Evolutionary conservation across 2,797 vertebrate species (phyloP), one percentile per base, ranked within the genome.

Genomic region (Peromyscus aztecus): DNA sequence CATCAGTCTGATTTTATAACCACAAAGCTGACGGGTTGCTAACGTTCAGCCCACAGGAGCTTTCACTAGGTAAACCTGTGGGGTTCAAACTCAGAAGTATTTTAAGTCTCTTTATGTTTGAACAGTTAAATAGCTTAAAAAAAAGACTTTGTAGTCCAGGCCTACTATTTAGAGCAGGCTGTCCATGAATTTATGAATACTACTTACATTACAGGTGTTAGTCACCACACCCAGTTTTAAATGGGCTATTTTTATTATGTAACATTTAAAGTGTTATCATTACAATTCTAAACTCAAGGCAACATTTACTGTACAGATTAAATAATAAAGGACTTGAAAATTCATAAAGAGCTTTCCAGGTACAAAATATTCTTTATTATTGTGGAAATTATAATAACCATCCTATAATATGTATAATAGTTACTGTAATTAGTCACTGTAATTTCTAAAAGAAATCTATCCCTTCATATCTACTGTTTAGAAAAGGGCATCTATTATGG

Each of bases 1-100:
- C 43, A 52, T n/a, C 7, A 43, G 49, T 93, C 77, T 94, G 89
- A 75, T 71, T 94, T 90, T 76, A 88, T 75, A 83, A 95, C 75
- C 46, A 67, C 49, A 94, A 92, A 40, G n/a, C 27, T 83, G 92
- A 55, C 87, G 16, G 27, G 23, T 13, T 23, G 13, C 23, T 88
- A 67, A 37, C 19, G 52, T 83, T n/a, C 81, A 55, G 59, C 75
- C 82, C 87, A 94, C 29, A 85, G 77, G 73, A 46, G 24, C n/a
- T 85, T 91, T 92, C 27, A 21, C 55, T 49, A 90, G 90, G n/a
- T 73, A 75, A 80, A 52, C 9, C 49, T 88, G 17, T 81, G 81
- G 5, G 94, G 19, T 76, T 76, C 78, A 94, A 81, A 43, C 24
- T 82, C 87, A 85, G 90, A n/a, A 59, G 8, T n/a, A 46, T 78